phyloP scores from a whole-genome alignment of 2,888 invertebrate genomes.

The Xiphydria camelus region DNA sequence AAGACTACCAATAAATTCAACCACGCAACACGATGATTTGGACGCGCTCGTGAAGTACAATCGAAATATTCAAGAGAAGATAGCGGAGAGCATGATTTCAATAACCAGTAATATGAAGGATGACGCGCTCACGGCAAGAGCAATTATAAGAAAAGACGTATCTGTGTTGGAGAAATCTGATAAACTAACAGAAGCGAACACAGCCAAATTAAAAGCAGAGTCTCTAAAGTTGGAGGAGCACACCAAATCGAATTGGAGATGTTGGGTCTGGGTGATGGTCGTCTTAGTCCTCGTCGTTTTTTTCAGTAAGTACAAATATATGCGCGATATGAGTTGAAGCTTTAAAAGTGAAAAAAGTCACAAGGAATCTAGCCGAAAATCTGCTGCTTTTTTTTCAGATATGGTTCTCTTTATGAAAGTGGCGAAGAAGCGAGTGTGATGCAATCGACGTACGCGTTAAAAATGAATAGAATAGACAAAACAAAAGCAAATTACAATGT shows the following conservation, averaged over 20 bases:
- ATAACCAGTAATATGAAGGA: constrained; percentile 87
- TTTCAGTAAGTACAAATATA: constrained; percentile 69
- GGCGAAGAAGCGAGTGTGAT: constrained; percentile 70
- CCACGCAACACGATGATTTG: constrained; percentile 68
- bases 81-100: constrained; percentile 92
- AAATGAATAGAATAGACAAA: too few species aligned
- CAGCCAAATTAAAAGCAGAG: constrained; percentile 75
- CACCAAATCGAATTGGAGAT: constrained; percentile 86
- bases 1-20: constrained; percentile 46
- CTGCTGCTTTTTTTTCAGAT: constrained; percentile 63
- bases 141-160: constrained; percentile 85
- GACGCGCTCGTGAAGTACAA: constrained; percentile 85
- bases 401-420: constrained; percentile 94
- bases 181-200: constrained; percentile 78
- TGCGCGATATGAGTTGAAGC: background rate
- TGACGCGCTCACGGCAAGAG: constrained; percentile 85
- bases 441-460: too few species aligned
- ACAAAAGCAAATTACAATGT: too few species aligned
- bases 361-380: background rate
- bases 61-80: constrained; percentile 85
- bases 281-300: constrained; percentile 83
- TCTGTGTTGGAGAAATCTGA: constrained; percentile 69
- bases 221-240: constrained; percentile 82
- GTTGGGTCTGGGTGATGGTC: constrained; percentile 94
- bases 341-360: too few species aligned